A percentile compares a stretch with the other conserved stretches of the same genome.
Evolutionary conservation across 2,888 invertebrate genomes (phyloP).

Genomic region (Phasia obesa): DNA sequence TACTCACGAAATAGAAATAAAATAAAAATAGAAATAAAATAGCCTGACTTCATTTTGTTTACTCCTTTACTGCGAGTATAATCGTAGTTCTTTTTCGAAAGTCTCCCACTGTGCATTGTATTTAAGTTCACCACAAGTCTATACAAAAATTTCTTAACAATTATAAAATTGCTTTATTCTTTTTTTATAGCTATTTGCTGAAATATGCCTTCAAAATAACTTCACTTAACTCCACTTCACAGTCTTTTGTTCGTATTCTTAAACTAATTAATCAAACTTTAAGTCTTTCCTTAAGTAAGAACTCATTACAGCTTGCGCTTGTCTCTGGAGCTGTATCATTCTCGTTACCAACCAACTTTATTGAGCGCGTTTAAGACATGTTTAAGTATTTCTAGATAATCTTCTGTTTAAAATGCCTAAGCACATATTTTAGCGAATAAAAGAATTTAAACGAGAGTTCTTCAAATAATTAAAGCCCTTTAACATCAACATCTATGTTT

Average conservation of each 20-base stretch:
- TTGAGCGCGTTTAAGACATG: conserved; percentile 1
- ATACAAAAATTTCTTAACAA: too few species aligned
- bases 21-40: too few species aligned
- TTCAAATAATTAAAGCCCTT: conserved; percentile 51
- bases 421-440: conserved; percentile 10
- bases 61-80: too few species aligned
- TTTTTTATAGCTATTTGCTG: neutral
- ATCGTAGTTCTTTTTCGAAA: too few species aligned
- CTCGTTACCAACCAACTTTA: conserved; percentile 52
- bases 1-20: too few species aligned
- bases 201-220: neutral
- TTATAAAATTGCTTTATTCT: neutral
- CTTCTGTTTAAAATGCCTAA: conserved; percentile 15
- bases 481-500: conserved; percentile 31
- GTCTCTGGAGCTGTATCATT: conserved; percentile 24
- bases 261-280: conserved; percentile 33
- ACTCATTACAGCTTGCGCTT: neutral
- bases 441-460: conserved; percentile 1
- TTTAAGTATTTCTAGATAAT: conserved; percentile 27
- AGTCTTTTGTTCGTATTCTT: neutral
- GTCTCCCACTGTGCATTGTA: too few species aligned
- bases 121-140: too few species aligned
- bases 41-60: too few species aligned
- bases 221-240: neutral
- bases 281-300: neutral